phyloP scores from a whole-genome alignment of 2,797 vertebrate genomes.

The Cebuella pygmaea region DNA sequence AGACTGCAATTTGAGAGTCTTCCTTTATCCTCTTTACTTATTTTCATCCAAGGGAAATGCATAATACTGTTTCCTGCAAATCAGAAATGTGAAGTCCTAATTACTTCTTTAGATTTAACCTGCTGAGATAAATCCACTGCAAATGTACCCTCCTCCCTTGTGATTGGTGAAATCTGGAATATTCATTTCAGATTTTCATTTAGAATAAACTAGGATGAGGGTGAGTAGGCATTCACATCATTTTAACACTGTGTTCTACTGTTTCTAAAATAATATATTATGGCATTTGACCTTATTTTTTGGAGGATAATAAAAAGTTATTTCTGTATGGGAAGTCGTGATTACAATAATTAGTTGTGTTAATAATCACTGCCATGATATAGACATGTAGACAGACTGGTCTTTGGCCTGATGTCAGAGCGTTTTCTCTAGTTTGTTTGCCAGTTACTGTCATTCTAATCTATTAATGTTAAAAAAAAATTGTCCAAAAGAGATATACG shows the following conservation, averaged over 20 bases:
- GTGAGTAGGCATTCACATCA: not conserved
- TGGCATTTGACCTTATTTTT: not conserved
- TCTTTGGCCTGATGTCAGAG: not conserved
- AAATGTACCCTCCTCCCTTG: not conserved
- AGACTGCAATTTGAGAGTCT: conserved; percentile 81
- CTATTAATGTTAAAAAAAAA: not conserved
- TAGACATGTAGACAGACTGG: not conserved
- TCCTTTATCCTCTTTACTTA: conserved; percentile 79
- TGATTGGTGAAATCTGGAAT: conserved; percentile 60
- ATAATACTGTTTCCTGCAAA: conserved; percentile 67
- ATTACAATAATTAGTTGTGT: not conserved
- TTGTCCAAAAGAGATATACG: not conserved
- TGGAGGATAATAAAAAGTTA: conserved; percentile 40
- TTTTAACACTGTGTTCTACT: conserved; percentile 10
- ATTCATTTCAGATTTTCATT: conserved; percentile 37
- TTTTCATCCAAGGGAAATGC: conserved; percentile 69
- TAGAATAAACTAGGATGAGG: conserved; percentile 20
- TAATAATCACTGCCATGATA: not conserved
- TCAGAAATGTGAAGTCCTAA: conserved; percentile 70
- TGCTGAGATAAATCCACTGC: conserved; percentile 61
- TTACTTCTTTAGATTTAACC: conserved; percentile 70
- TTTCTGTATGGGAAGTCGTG: not conserved
- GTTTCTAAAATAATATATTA: not conserved
- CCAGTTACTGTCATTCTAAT: not conserved
- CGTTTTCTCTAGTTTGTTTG: not conserved